Evolutionary conservation across 1,140 invertebrate genomes (phyloP).

Genomic region (Drosophila varians): DNA sequence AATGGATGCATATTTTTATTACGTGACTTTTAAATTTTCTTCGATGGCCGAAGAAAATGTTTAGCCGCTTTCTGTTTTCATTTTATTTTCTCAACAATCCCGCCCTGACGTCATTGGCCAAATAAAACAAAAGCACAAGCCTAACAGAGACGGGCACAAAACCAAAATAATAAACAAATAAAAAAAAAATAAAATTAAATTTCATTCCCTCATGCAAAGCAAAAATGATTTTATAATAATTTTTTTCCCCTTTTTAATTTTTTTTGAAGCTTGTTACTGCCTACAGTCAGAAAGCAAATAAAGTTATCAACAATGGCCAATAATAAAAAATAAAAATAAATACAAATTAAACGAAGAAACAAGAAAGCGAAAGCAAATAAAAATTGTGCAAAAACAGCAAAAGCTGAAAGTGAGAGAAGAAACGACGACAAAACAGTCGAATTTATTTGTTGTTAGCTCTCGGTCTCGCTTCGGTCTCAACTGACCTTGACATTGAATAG

Average conservation of each 20-base stretch:
- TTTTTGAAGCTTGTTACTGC: conserved; percentile 19
- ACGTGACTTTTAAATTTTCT: conserved; percentile 42
- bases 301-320: conserved; percentile 76
- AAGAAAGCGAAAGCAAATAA: conserved; percentile 32
- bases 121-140: conserved; percentile 17
- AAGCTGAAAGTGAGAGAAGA: conserved; percentile 25
- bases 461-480: conserved; percentile 6
- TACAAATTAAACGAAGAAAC: conserved; percentile 24
- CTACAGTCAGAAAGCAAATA: conserved; percentile 63
- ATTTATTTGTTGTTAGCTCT: conserved; percentile 31
- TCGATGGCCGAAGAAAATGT: conserved; percentile 1
- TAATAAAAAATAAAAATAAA: conserved; percentile 30
- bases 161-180: conserved; percentile 33
- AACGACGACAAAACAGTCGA: conserved; percentile 36
- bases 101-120: conserved; percentile 35
- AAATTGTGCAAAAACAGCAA: conserved; percentile 45
- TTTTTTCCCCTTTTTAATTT: conserved; percentile 6
- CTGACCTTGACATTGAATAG: conserved; percentile 78
- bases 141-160: too few relatives aligned
- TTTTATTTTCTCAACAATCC: conserved; percentile 10
- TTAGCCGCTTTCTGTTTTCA: not conserved
- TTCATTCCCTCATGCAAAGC: conserved; percentile 29
- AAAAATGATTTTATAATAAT: conserved; percentile 24
- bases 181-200: conserved; percentile 52
- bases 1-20: conserved; percentile 15